Percentiles rank a stretch among this genome's conserved stretches.
These are phyloP conservation scores for Caenorhabditis sp. DNA, from an alignment of 2,888 invertebrate species.

Conservation along the genomic window DNA sequence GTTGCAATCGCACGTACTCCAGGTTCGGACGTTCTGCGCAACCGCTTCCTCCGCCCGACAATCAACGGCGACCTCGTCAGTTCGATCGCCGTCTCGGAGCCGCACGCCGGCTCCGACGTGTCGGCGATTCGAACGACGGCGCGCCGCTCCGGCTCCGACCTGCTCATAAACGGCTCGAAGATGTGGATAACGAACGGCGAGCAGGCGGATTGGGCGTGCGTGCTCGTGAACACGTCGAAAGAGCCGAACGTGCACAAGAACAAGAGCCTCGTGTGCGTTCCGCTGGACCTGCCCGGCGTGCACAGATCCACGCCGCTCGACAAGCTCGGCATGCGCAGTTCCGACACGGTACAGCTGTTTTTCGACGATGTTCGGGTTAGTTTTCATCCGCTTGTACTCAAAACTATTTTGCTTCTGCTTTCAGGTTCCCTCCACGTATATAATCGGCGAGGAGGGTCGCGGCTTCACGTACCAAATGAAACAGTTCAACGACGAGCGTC, in stretches of 20 bases:
- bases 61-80: slow-evolving; percentile 81
- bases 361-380: slow-evolving; percentile 81
- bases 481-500: slow-evolving; percentile 82
- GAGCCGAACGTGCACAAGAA: slow-evolving; percentile 80
- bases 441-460: slow-evolving; percentile 82
- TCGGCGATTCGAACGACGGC: slow-evolving; percentile 82
- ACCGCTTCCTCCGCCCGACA: slow-evolving; percentile 81
- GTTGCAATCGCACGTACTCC: too few relatives aligned
- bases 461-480: slow-evolving; percentile 83
- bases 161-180: slow-evolving; percentile 83
- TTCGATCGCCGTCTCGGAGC: slow-evolving; percentile 82
- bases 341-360: slow-evolving; percentile 82
- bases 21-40: slow-evolving; percentile 80
- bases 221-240: slow-evolving; percentile 82
- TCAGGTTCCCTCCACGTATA: slow-evolving; percentile 81
- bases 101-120: slow-evolving; percentile 82
- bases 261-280: slow-evolving; percentile 82
- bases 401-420: background rate
- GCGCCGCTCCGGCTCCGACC: slow-evolving; percentile 80
- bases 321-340: slow-evolving; percentile 82
- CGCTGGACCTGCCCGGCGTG: slow-evolving; percentile 76
- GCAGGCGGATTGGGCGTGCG: slow-evolving; percentile 83
- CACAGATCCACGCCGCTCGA: slow-evolving; percentile 80
- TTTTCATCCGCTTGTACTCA: background rate
- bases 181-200: slow-evolving; percentile 83